Conservation (phyloP, 2,797 vertebrate genomes). For the Tragopan temminckii region DNA sequence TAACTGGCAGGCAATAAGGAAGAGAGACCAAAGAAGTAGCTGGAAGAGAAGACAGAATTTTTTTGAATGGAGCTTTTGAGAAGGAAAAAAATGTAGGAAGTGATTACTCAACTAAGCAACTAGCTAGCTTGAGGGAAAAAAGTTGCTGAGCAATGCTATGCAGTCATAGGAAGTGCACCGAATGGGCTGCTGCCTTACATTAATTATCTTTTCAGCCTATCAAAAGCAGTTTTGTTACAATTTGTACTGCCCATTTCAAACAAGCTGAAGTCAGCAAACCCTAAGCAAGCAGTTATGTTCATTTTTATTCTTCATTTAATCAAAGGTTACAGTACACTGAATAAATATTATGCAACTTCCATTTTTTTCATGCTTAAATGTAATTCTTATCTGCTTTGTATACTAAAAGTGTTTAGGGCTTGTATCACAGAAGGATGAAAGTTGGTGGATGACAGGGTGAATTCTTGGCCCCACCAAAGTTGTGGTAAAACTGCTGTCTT, state of each 20-base stretch:
- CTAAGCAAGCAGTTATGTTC: background rate
- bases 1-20: background rate
- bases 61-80: background rate
- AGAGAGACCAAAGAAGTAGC: background rate
- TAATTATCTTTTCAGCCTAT: background rate
- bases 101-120: background rate
- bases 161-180: rapidly evolving
- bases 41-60: background rate
- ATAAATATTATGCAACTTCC: background rate
- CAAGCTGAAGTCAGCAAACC: background rate
- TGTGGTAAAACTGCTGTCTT: background rate
- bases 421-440: background rate
- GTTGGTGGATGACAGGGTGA: background rate
- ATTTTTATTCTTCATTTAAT: constrained; percentile 4
- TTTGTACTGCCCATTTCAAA: background rate
- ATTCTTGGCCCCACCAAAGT: background rate
- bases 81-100: background rate
- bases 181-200: background rate
- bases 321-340: background rate
- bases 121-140: background rate
- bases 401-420: background rate
- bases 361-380: background rate
- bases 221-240: background rate
- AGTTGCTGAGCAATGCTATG: background rate
- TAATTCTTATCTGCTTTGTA: background rate